A percentile compares a stretch with the other conserved stretches of the same genome.
These are phyloP conservation scores for Cataglyphis rosenhaueri DNA, from an alignment of 2,888 invertebrate genomes.

Conservation along the genomic window DNA sequence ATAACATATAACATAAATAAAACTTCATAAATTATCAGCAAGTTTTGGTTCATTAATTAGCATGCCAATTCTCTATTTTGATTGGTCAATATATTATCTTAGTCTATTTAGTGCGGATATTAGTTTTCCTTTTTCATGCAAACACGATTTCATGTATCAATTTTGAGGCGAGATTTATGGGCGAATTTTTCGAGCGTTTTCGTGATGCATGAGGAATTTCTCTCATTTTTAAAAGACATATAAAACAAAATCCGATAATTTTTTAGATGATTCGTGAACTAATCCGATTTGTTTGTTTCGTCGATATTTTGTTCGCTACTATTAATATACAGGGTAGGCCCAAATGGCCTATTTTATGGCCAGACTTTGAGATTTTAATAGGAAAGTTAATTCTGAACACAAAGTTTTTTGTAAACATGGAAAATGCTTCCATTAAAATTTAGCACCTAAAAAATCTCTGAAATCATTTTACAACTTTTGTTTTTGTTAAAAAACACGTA, in stretches of 20 bases:
- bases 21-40: not conserved
- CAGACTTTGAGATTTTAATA: too few species aligned
- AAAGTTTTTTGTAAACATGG: too few species aligned
- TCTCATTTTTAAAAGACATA: not conserved
- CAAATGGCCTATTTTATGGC: too few species aligned
- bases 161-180: constrained; percentile 9
- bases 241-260: not conserved
- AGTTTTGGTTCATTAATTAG: not conserved
- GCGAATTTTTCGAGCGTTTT: not conserved
- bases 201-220: not conserved
- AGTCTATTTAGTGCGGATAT: constrained; percentile 17
- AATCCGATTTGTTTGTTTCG: constrained; percentile 62
- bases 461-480: too few species aligned
- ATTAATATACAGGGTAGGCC: constrained; percentile 43
- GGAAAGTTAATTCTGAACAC: too few species aligned
- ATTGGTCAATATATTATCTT: not conserved
- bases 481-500: too few species aligned
- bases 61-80: not conserved
- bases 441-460: too few species aligned
- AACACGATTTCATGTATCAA: constrained; percentile 9
- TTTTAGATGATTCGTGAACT: constrained; percentile 30
- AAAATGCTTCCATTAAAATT: too few species aligned
- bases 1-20: too few species aligned
- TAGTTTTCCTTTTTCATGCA: constrained; percentile 3
- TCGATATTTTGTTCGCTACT: constrained; percentile 63